phyloP scores from a whole-genome alignment of 2,113 vertebrate species.

The Oryctolagus cuniculus region DNA sequence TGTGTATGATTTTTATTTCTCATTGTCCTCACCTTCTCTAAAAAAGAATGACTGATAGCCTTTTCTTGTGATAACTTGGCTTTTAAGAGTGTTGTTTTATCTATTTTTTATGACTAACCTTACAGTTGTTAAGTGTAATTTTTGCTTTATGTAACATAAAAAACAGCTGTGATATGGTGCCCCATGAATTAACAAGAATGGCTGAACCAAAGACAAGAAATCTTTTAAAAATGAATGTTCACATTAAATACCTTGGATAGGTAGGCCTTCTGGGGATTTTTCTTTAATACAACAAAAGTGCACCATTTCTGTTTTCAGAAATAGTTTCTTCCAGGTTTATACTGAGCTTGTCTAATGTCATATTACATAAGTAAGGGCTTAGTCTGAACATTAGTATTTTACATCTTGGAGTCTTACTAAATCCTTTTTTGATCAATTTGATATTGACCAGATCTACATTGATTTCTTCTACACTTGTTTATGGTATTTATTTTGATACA shows the following conservation, averaged over 20 bases:
- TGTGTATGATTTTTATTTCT: constrained; percentile 84
- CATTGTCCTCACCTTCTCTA: constrained; percentile 82
- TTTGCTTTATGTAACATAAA: constrained; percentile 87
- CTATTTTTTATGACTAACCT: constrained; percentile 88
- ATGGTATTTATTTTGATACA: constrained; percentile 88
- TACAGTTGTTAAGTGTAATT: constrained; percentile 87
- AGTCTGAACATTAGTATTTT: constrained; percentile 86
- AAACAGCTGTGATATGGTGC: constrained; percentile 81
- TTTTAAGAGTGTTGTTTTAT: constrained; percentile 88
- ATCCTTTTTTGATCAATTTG: constrained; percentile 88
- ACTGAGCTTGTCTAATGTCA: constrained; percentile 80
- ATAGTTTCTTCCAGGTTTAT: constrained; percentile 85
- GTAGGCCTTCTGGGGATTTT: constrained; percentile 84
- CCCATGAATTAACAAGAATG: constrained; percentile 86
- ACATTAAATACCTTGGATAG: constrained; percentile 84
- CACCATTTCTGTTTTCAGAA: constrained; percentile 85
- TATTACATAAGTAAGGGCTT: constrained; percentile 89
- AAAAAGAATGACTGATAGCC: constrained; percentile 85
- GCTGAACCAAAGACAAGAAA: constrained; percentile 85
- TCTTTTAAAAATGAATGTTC: constrained; percentile 86
- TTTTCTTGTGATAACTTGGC: constrained; percentile 83
- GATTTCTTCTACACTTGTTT: constrained; percentile 86
- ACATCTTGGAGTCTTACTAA: constrained; percentile 87
- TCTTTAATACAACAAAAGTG: constrained; percentile 86
- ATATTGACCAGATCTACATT: constrained; percentile 86